These are phyloP conservation scores for Anseranas semipalmata DNA, from an alignment of 2,113 vertebrate species.

Conservation along the genomic window DNA sequence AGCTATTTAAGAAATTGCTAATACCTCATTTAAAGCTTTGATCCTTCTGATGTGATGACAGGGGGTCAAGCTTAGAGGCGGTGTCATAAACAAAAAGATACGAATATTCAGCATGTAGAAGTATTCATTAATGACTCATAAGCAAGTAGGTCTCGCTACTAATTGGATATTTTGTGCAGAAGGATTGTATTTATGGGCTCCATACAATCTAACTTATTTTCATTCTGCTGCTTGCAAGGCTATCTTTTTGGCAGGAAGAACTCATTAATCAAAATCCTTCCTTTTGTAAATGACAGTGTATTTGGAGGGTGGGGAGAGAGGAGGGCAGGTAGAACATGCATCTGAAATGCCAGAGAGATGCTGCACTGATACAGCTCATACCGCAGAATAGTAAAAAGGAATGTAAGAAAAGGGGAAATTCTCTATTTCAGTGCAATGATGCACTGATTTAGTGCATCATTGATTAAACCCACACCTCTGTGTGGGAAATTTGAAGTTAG, in stretches of 20 bases:
- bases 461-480: not conserved
- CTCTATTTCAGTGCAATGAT: not conserved
- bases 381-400: not conserved
- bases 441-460: not conserved
- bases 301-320: not conserved
- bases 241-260: constrained; percentile 50
- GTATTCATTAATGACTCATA: constrained; percentile 68
- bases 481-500: not conserved
- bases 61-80: constrained; percentile 48
- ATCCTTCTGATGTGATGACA: constrained; percentile 65
- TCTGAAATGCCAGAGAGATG: constrained; percentile 22
- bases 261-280: constrained; percentile 49
- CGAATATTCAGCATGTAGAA: constrained; percentile 56
- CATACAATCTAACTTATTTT: constrained; percentile 18
- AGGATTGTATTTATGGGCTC: constrained; percentile 29
- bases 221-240: not conserved
- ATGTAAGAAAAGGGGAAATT: not conserved
- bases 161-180: constrained; percentile 59
- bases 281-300: constrained; percentile 27
- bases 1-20: constrained; percentile 42
- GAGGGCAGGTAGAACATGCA: constrained; percentile 38
- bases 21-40: constrained; percentile 50
- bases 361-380: not conserved
- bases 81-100: constrained; percentile 54
- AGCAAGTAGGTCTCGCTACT: constrained; percentile 14